Evolutionary conservation across 2,113 vertebrate genomes (phyloP), one percentile per base, ranked within the genome.

Genomic region (Odocoileus hemionus): DNA sequence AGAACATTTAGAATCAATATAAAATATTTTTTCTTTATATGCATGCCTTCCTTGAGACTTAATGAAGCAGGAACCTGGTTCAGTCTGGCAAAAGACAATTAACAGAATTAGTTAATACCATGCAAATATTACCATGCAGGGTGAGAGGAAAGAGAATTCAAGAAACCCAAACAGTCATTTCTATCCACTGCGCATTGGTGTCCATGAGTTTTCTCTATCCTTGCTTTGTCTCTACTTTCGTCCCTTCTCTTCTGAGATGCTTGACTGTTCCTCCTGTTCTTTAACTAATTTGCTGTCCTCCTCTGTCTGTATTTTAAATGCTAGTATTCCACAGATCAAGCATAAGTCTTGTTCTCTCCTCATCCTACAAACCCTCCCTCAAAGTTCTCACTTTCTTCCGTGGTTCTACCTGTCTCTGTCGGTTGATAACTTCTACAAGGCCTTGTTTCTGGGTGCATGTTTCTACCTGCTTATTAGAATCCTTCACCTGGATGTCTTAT

Each of bases 1-100:
- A 93, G 86, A 97, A 78, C 43, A 96, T 79, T 93, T 94, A 91
- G 16, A 95, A 85, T 88, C 82, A 95, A 97, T 94, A 87, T n/a
- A 91, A 96, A 93, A 80, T 70, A 70, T 86, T 80, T 79, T 87
- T 92, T 91, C 52, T 76, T 92, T 57, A 82, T 79, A 45, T 84
- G 64, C 55, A 47, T 89, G 60, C 25, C 79, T 94, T 88, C 28
- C 94, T 93, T 91, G 88, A 91, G 61, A 95, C 6, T 82, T 82
- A 84, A 89, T 94, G 76, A 96, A 60, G 67, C 26, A 92, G 91
- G 54, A 54, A 67, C 83, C 70, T 96, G 80, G 19, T 86, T 96
- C 33, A 78, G 54, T 36, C 33, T 86, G 26, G 61, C 15, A 92
- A 95, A 78, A 95, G 54, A 83, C 25, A 83, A 61, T 87, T 17